phyloP scores from a whole-genome alignment of 2,113 vertebrate genomes.

The Aptenodytes forsteri region DNA sequence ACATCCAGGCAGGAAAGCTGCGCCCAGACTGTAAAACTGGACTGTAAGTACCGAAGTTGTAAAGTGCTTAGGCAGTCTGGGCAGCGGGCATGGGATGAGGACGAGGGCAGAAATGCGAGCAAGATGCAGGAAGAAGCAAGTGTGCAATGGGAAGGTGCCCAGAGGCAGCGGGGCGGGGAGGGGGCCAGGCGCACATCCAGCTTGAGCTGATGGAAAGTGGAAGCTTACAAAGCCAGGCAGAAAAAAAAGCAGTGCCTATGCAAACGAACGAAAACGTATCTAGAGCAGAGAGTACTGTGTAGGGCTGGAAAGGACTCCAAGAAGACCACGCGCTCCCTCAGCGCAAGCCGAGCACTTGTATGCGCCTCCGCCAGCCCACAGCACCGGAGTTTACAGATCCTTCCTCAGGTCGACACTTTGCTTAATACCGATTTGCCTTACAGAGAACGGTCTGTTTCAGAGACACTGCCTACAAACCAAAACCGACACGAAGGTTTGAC shows the following conservation, averaged over 20 bases:
- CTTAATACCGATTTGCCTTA: neutral
- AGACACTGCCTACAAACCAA: neutral
- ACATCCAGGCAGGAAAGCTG: neutral
- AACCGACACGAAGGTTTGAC: neutral
- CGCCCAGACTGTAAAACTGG: neutral
- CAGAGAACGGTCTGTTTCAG: neutral
- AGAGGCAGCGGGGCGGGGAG: neutral
- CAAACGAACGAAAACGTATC: neutral
- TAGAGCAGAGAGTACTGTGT: neutral
- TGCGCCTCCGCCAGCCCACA: neutral
- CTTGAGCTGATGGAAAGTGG: neutral
- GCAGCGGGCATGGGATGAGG: neutral
- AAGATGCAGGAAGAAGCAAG: neutral
- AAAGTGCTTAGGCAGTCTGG: neutral
- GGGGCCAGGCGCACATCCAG: neutral
- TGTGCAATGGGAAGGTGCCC: neutral
- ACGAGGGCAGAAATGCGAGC: neutral
- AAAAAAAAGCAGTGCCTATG: neutral
- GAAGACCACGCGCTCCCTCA: accelerated
- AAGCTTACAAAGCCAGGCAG: neutral
- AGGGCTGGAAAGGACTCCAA: neutral
- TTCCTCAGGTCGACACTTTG: neutral
- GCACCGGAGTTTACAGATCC: neutral
- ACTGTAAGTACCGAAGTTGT: accelerated
- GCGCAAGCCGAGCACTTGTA: neutral